Conservation (phyloP, 2,888 invertebrate species). For the Drosophila niveifrons region DNA sequence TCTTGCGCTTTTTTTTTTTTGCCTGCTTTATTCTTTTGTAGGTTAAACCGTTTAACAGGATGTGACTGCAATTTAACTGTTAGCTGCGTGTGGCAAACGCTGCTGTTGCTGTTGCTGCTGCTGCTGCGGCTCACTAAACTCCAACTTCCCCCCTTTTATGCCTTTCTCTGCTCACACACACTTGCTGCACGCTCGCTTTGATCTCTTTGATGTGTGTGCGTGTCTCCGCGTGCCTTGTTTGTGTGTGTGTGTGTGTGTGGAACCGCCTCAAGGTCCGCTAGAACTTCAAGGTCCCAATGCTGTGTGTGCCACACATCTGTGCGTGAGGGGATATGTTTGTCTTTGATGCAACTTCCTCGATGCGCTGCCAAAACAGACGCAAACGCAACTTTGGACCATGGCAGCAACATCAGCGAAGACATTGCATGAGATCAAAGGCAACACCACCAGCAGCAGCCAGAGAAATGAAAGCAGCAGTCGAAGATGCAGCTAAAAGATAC, state of each 20-base stretch:
- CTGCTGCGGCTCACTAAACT: constrained; percentile 32
- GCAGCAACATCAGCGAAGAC: constrained; percentile 28
- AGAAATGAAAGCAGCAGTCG: constrained; percentile 18
- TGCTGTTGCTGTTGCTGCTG: constrained; percentile 19
- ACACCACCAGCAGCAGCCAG: constrained; percentile 60
- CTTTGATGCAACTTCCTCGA: constrained; percentile 80
- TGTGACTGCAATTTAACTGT: constrained; percentile 66
- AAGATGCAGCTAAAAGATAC: constrained; percentile 34
- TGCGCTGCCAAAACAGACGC: constrained; percentile 68
- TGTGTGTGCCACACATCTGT: constrained; percentile 45
- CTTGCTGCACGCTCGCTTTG: constrained; percentile 41
- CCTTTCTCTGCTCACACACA: neutral
- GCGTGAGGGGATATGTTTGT: constrained; percentile 60
- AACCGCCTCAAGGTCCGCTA: constrained; percentile 73
- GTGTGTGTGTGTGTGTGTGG: constrained; percentile 41
- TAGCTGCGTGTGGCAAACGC: constrained; percentile 63
- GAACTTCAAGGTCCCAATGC: constrained; percentile 73
- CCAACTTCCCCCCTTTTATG: constrained; percentile 1
- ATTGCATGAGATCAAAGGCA: constrained; percentile 73
- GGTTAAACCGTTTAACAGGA: constrained; percentile 79
- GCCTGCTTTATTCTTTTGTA: constrained; percentile 46
- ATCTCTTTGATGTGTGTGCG: constrained; percentile 69
- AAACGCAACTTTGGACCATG: constrained; percentile 63
- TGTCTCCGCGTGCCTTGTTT: constrained; percentile 38
- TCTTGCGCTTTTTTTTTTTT: constrained; percentile 31